Evolutionary conservation across 2,797 vertebrate genomes (phyloP).

Genomic region (Bryconaethiops microstoma): DNA sequence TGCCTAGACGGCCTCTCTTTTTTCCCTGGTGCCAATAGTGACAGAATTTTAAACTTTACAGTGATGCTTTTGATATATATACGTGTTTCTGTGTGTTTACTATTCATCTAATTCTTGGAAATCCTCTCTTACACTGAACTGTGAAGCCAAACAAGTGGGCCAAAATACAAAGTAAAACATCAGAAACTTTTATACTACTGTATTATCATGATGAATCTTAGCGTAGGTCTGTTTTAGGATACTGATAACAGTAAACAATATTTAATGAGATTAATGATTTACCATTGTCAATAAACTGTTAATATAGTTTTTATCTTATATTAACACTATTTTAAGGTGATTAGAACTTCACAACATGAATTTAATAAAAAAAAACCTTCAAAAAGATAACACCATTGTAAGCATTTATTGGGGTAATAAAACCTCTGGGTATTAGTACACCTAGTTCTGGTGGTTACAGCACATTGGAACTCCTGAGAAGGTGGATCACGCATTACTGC

Average conservation of each 20-base stretch:
- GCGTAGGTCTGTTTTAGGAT: background rate
- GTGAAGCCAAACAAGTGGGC: conserved; percentile 24
- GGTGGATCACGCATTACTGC: background rate
- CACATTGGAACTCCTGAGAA: background rate
- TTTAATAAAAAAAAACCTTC: background rate
- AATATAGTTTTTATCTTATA: background rate
- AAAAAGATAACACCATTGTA: background rate
- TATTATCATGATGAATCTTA: background rate
- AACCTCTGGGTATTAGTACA: background rate
- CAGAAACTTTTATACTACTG: background rate
- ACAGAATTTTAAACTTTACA: background rate
- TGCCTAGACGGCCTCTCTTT: too few relatives aligned
- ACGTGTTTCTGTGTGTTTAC: background rate
- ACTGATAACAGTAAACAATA: conserved; percentile 12
- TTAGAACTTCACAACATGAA: background rate
- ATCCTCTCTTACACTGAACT: background rate
- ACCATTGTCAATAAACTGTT: conserved; percentile 19
- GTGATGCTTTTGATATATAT: background rate
- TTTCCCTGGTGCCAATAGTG: background rate
- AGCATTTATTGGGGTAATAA: background rate
- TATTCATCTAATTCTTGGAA: background rate
- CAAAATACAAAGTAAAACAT: background rate
- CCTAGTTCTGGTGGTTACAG: background rate
- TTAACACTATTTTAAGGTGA: background rate
- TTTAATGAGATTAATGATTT: background rate